Conservation (phyloP, 2,113 vertebrate species). For the Heterochromis multidens region DNA sequence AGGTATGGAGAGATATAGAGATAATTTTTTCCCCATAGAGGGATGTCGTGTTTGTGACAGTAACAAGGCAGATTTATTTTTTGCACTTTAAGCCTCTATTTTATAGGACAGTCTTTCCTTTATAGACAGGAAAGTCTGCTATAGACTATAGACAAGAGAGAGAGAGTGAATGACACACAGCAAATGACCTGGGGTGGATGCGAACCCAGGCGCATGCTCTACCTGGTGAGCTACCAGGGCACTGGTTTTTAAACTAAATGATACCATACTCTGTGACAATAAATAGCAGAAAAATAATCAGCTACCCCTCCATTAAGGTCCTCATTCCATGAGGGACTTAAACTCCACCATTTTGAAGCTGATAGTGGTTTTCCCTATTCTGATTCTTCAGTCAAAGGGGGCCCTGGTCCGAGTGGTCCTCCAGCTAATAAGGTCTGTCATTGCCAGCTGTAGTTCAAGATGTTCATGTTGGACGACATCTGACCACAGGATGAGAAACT, state of each 20-base stretch:
- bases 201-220: background rate
- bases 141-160: background rate
- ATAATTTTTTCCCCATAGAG: background rate
- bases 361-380: too few relatives aligned
- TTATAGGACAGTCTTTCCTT: background rate
- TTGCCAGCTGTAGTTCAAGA: too few relatives aligned
- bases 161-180: background rate
- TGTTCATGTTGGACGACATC: too few relatives aligned
- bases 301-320: too few relatives aligned
- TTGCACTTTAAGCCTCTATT: background rate
- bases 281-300: background rate
- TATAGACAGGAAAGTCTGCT: background rate
- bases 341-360: background rate
- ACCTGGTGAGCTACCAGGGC: background rate
- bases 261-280: background rate
- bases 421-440: too few relatives aligned
- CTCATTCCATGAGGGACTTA: background rate
- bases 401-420: too few relatives aligned
- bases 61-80: background rate
- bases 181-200: background rate
- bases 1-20: background rate
- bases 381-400: too few relatives aligned
- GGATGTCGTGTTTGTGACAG: background rate
- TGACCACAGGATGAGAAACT: background rate
- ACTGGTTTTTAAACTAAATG: too few relatives aligned